Conservation (phyloP, 1,140 invertebrate species). For the Acromyrmex charruanus region DNA sequence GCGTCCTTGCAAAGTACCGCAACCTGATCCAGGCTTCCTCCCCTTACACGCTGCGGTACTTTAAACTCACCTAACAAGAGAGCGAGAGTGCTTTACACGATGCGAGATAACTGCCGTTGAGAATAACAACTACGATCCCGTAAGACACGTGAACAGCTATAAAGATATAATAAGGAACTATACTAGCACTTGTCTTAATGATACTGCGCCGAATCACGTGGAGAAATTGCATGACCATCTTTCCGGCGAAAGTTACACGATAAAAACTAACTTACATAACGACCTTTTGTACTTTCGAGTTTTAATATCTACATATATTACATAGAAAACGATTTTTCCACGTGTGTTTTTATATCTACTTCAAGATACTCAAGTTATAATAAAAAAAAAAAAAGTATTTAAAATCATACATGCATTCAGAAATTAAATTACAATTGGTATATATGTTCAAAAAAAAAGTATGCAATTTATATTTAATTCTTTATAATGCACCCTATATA, state of each 20-base stretch:
- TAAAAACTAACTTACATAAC: slow-evolving; percentile 56
- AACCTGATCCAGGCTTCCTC: slow-evolving; percentile 60
- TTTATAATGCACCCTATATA: neutral
- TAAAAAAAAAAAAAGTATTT: neutral
- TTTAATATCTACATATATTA: slow-evolving; percentile 34
- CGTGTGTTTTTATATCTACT: neutral
- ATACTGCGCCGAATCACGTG: slow-evolving; percentile 53
- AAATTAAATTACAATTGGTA: slow-evolving; percentile 1
- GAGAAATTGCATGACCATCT: slow-evolving; percentile 33
- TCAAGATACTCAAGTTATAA: neutral
- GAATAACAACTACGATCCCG: slow-evolving; percentile 59
- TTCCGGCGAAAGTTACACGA: slow-evolving; percentile 39
- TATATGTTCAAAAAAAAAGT: neutral
- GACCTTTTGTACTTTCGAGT: slow-evolving; percentile 15
- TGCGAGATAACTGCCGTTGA: slow-evolving; percentile 59
- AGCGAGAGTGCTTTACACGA: slow-evolving; percentile 65
- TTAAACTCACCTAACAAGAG: slow-evolving; percentile 67
- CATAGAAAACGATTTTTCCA: neutral
- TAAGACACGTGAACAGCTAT: slow-evolving; percentile 63
- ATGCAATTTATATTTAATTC: neutral
- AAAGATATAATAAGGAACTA: slow-evolving; percentile 62
- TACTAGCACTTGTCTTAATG: slow-evolving; percentile 61
- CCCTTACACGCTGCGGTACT: slow-evolving; percentile 63
- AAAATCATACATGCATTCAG: neutral
- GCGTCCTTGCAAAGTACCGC: slow-evolving; percentile 57